Conservation (phyloP, 1,140 invertebrate genomes). For the Thaumetopoea pityocampa region DNA sequence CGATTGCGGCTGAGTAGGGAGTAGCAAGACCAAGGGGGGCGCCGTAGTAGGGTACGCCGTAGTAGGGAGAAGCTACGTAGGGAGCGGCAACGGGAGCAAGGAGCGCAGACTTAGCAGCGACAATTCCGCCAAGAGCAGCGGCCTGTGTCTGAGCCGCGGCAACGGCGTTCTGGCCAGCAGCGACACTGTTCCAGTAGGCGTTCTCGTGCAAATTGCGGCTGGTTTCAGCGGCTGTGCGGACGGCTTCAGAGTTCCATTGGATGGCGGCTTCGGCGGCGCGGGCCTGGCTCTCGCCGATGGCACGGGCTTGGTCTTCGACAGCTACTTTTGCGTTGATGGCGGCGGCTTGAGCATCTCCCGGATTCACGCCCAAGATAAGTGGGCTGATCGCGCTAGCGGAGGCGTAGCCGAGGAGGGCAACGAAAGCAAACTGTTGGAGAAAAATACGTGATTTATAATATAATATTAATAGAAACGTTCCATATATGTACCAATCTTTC, state of each 20-base stretch:
- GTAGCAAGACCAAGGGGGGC: too few species aligned
- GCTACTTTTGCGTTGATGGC: conserved; percentile 58
- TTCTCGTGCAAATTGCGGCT: conserved; percentile 59
- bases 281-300: conserved; percentile 47
- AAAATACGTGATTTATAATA: background rate
- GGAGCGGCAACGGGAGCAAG: conserved; percentile 47
- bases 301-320: conserved; percentile 51
- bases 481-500: too few species aligned
- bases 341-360: conserved; percentile 58
- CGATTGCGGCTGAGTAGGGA: conserved; percentile 17
- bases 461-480: too few species aligned
- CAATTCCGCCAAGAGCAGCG: conserved; percentile 38
- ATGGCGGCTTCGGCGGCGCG: conserved; percentile 55
- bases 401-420: conserved; percentile 65
- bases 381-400: conserved; percentile 51
- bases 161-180: conserved; percentile 71
- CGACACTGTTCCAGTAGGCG: conserved; percentile 63
- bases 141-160: conserved; percentile 78
- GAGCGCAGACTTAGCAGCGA: too few species aligned
- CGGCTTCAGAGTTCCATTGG: conserved; percentile 35
- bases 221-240: conserved; percentile 45
- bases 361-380: conserved; percentile 45
- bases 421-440: conserved; percentile 53
- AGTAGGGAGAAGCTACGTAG: too few species aligned
- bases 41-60: too few species aligned